A percentile compares a stretch with the other conserved stretches of the same genome.
These are phyloP conservation scores for Uropsilus gracilis DNA, from an alignment of 2,113 vertebrate genomes.

Conservation along the genomic window DNA sequence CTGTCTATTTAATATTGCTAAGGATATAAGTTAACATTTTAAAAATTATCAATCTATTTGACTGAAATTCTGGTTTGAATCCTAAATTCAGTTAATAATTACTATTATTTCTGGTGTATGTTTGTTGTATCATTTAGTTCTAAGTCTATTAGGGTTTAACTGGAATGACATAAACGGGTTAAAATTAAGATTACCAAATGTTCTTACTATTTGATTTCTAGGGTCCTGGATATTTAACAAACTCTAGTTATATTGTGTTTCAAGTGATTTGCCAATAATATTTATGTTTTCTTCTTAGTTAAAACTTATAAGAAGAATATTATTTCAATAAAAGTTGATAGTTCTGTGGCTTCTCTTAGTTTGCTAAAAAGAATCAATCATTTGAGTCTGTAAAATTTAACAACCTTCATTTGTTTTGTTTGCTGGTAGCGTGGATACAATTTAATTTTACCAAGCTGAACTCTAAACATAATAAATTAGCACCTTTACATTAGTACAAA, in stretches of 20 bases:
- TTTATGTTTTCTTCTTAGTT: not conserved
- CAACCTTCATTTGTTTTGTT: not conserved
- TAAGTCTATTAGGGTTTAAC: not conserved
- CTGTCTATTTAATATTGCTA: constrained; percentile 31
- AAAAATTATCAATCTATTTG: not conserved
- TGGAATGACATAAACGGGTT: constrained; percentile 14
- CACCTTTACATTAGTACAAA: not conserved
- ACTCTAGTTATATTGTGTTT: not conserved
- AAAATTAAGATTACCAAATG: not conserved
- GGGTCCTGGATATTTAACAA: not conserved
- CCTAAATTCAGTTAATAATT: not conserved
- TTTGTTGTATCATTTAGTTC: constrained; percentile 36
- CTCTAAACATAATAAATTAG: not conserved
- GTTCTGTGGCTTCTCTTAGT: not conserved
- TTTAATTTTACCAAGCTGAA: constrained; percentile 24
- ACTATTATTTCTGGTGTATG: not conserved
- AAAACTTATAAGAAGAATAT: not conserved
- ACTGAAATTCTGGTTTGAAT: constrained; percentile 18
- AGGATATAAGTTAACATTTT: not conserved
- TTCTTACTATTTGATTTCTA: not conserved
- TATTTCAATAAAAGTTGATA: constrained; percentile 38
- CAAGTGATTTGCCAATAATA: not conserved
- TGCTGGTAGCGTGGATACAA: not conserved
- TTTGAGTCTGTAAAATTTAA: not conserved
- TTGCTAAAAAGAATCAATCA: not conserved